phyloP scores from a whole-genome alignment of 2,797 vertebrate genomes.

The Rhyacichthys aspro region DNA sequence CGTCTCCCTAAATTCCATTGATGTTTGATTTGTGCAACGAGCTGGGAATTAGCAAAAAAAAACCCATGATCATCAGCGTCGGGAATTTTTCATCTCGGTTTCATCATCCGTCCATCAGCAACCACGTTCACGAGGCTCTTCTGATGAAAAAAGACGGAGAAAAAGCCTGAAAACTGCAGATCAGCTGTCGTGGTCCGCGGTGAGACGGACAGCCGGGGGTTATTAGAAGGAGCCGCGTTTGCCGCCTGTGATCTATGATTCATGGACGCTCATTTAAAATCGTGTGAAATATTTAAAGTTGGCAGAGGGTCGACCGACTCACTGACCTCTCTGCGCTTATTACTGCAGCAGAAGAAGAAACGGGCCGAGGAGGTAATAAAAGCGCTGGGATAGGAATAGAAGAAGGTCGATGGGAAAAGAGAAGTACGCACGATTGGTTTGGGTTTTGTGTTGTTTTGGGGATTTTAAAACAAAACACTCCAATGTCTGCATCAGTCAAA shows the following conservation, averaged over 20 bases:
- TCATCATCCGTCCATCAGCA: constrained; percentile 69
- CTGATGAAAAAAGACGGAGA: constrained; percentile 39
- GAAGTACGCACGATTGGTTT: neutral
- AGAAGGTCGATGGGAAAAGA: constrained; percentile 13
- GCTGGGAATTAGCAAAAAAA: too few species aligned
- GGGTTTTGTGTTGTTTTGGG: too few species aligned
- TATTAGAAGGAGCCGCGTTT: constrained; percentile 66
- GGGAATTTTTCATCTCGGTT: constrained; percentile 28
- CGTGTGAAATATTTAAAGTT: constrained; percentile 85
- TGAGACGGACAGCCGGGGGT: constrained; percentile 71
- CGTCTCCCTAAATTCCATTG: too few species aligned
- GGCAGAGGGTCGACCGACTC: constrained; percentile 62
- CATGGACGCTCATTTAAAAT: constrained; percentile 84
- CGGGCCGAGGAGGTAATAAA: constrained; percentile 18
- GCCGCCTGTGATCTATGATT: constrained; percentile 83
- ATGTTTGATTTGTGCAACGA: too few species aligned
- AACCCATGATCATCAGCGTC: neutral
- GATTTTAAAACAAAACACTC: too few species aligned
- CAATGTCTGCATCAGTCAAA: too few species aligned
- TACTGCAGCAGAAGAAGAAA: constrained; percentile 47
- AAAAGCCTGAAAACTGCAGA: constrained; percentile 53
- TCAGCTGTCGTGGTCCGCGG: constrained; percentile 48
- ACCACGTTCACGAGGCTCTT: constrained; percentile 49
- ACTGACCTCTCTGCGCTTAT: constrained; percentile 75
- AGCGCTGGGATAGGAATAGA: neutral